Conservation (phyloP, 2,888 invertebrate genomes). For the Dicroscelio sp. region DNA sequence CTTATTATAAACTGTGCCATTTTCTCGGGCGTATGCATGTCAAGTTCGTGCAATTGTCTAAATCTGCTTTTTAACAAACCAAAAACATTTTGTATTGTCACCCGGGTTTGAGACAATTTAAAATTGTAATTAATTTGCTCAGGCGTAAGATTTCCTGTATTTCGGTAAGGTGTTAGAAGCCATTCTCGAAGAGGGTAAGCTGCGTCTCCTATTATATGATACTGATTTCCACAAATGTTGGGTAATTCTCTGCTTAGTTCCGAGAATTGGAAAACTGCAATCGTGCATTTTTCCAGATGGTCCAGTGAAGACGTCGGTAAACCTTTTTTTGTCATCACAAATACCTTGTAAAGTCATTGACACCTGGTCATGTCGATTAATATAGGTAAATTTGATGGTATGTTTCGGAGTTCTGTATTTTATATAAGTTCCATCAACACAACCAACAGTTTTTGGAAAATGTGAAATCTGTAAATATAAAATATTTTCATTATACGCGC, state of each 20-base stretch:
- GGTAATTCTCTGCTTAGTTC: not conserved
- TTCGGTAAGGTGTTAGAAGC: not conserved
- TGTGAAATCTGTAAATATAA: not conserved
- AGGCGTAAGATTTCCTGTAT: not conserved
- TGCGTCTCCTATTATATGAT: constrained; percentile 11
- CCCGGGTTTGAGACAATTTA: not conserved
- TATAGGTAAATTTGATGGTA: not conserved
- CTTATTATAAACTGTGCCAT: not conserved
- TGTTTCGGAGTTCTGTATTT: not conserved
- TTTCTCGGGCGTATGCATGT: not conserved
- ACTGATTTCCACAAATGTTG: not conserved
- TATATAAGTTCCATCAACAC: constrained; percentile 6
- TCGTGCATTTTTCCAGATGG: constrained; percentile 2
- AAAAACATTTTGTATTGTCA: not conserved
- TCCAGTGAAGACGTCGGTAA: constrained; percentile 4
- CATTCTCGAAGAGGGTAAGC: not conserved
- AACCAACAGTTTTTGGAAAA: not conserved
- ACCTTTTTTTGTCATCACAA: not conserved
- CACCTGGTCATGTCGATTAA: not conserved
- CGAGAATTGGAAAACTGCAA: not conserved
- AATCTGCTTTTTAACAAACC: not conserved
- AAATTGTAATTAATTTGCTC: not conserved
- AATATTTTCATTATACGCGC: too few species aligned
- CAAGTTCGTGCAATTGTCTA: not conserved
- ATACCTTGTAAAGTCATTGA: constrained; percentile 26